Percentiles rank a stretch among this genome's conserved stretches.
These are phyloP conservation scores for Diplosoma virens DNA, from an alignment of 23 tunicate genomes.

Conservation along the genomic window DNA sequence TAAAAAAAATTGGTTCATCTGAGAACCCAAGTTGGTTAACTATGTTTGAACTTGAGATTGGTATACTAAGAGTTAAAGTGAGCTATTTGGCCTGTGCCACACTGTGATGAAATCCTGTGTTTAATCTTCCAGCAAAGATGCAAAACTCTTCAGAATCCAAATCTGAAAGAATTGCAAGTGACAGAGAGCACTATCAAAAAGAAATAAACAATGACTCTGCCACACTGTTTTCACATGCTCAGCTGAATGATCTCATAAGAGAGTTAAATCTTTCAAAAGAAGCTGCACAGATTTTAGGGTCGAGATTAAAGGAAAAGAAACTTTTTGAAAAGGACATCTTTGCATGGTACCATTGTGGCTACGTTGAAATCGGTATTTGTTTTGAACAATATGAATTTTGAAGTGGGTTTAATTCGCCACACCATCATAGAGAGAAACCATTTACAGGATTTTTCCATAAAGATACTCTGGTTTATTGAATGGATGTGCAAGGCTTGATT, in stretches of 20 bases:
- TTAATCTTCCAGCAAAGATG: background rate
- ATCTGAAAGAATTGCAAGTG: slow-evolving; percentile 11
- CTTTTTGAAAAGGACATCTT: slow-evolving; percentile 20
- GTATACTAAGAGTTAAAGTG: too few relatives aligned
- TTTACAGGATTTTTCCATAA: background rate
- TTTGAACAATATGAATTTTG: too few relatives aligned
- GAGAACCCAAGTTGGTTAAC: too few relatives aligned
- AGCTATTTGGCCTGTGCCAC: slow-evolving; percentile 35
- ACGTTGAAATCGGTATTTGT: too few relatives aligned
- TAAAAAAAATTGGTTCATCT: too few relatives aligned
- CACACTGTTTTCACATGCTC: slow-evolving; percentile 19
- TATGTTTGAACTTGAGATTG: too few relatives aligned
- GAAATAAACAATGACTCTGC: slow-evolving; percentile 17
- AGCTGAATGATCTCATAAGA: slow-evolving; percentile 20
- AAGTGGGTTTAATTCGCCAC: too few relatives aligned
- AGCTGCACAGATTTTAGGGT: slow-evolving; percentile 23
- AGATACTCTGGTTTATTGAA: slow-evolving; percentile 3
- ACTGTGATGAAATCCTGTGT: slow-evolving; percentile 30
- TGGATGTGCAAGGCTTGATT: slow-evolving; percentile 2
- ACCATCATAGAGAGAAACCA: slow-evolving; percentile 14
- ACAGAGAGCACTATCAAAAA: slow-evolving; percentile 18
- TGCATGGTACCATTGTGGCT: slow-evolving; percentile 24
- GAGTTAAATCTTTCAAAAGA: slow-evolving; percentile 22
- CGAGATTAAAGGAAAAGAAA: slow-evolving; percentile 23
- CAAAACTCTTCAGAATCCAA: slow-evolving; percentile 4